These are phyloP conservation scores for Stegodyphus mimosarum DNA, from an alignment of 1,140 invertebrate species.

Conservation along the genomic window DNA sequence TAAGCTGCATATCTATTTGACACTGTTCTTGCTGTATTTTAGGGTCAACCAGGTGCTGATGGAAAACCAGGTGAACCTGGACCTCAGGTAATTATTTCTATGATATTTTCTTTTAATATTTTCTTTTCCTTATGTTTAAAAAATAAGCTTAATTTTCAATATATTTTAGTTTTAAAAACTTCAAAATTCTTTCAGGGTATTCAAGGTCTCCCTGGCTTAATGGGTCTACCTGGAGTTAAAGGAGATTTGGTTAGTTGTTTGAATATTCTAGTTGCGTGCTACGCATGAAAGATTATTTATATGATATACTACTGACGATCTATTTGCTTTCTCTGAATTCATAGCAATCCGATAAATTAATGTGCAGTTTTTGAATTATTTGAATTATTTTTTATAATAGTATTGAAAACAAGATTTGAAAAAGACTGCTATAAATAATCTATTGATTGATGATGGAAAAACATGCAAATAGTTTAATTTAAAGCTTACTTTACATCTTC, in stretches of 20 bases:
- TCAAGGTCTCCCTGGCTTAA: slow-evolving; percentile 80
- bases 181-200: slow-evolving; percentile 71
- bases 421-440: too few species aligned
- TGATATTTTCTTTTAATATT: not conserved
- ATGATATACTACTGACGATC: too few species aligned
- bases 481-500: too few species aligned
- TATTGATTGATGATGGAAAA: too few species aligned
- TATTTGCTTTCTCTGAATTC: too few species aligned
- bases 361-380: too few species aligned
- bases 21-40: not conserved
- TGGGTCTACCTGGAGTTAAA: slow-evolving; percentile 81
- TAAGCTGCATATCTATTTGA: not conserved
- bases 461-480: too few species aligned
- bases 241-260: slow-evolving; percentile 74
- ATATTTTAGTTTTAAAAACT: not conserved
- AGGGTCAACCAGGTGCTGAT: slow-evolving; percentile 73
- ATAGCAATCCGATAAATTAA: too few species aligned
- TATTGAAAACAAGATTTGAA: too few species aligned
- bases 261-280: not conserved
- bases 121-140: not conserved
- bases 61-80: slow-evolving; percentile 82
- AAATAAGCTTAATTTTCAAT: not conserved
- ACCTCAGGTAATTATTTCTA: slow-evolving; percentile 64
- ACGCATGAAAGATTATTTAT: too few species aligned
- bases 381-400: too few species aligned